Conservation (phyloP, 2,113 vertebrate genomes). For the Notarius quadriscutis region DNA sequence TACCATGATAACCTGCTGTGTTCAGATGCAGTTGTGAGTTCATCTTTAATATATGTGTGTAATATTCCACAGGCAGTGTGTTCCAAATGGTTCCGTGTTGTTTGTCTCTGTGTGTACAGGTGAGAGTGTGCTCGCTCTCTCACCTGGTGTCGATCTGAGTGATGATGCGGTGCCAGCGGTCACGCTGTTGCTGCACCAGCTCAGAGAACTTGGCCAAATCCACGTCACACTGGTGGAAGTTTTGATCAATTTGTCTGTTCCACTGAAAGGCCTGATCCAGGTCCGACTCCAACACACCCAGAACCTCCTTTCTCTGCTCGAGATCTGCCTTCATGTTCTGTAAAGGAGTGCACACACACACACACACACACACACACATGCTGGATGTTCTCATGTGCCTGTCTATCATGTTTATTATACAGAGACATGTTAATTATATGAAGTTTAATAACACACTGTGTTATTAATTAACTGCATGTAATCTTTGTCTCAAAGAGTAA, state of each 20-base stretch:
- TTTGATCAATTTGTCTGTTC: constrained; percentile 81
- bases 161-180: constrained; percentile 90
- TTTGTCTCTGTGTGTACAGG: background rate
- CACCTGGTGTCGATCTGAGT: constrained; percentile 92
- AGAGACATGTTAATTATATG: background rate
- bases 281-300: constrained; percentile 82
- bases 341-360: background rate
- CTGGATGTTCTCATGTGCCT: background rate
- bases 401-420: background rate
- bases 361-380: background rate
- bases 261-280: constrained; percentile 80
- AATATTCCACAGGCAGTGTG: background rate
- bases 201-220: constrained; percentile 86
- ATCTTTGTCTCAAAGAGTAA: too few relatives aligned
- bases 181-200: constrained; percentile 81
- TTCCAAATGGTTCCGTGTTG: background rate
- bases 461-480: too few relatives aligned
- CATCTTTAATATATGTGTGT: background rate
- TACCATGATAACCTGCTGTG: background rate
- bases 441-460: too few relatives aligned
- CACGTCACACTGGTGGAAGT: constrained; percentile 86
- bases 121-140: background rate
- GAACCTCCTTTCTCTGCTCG: constrained; percentile 83
- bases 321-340: constrained; percentile 92
- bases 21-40: background rate